Conservation (phyloP, 2,888 invertebrate species). For the Schizotus pectinicornis region DNA sequence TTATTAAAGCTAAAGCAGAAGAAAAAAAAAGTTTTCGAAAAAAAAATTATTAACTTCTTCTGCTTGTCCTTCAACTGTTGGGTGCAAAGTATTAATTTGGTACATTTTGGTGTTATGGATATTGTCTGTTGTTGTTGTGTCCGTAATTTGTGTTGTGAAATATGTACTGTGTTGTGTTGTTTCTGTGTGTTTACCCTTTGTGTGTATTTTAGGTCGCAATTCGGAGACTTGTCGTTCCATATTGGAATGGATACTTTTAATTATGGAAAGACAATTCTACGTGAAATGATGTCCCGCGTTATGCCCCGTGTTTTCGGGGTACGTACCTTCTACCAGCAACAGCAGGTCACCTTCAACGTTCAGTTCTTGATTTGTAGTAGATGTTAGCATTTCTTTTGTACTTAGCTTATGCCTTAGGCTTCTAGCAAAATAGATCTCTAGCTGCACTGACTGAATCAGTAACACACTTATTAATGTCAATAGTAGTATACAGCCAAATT, state of each 20-base stretch:
- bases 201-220: conserved; percentile 34
- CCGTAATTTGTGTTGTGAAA: no score
- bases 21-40: no score
- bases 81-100: background rate
- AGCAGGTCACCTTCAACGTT: no score
- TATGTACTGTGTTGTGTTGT: background rate
- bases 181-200: conserved; percentile 1
- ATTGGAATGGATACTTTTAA: conserved; percentile 49
- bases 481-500: no score
- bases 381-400: background rate
- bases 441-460: no score
- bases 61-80: no score
- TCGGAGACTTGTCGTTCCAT: conserved; percentile 38
- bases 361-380: conserved; percentile 2
- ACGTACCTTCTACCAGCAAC: conserved; percentile 36
- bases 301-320: conserved; percentile 52
- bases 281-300: conserved; percentile 51
- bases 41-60: no score
- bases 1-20: no score
- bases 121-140: background rate
- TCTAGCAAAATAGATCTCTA: no score
- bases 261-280: conserved; percentile 51
- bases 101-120: background rate
- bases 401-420: no score
- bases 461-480: no score